Percentiles rank a stretch among this genome's conserved stretches.
Evolutionary conservation across 37 sponge, comb jelly and placozoan species (phyloP).

Genomic region (Oopsacas minuta): DNA sequence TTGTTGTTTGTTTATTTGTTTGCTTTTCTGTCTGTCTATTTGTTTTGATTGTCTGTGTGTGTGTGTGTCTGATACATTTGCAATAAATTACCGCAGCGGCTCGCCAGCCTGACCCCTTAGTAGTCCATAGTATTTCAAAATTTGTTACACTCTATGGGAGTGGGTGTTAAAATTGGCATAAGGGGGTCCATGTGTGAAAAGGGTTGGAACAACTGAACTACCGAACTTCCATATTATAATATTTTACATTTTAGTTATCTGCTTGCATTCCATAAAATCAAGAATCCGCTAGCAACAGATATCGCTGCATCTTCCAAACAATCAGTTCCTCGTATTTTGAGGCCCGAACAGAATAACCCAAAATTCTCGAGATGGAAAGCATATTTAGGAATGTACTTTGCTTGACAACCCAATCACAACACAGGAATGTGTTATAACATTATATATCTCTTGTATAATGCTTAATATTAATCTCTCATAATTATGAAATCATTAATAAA

Average conservation of each 20-base stretch:
- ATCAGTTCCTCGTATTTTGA: neutral
- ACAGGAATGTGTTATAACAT: neutral
- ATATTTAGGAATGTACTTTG: neutral
- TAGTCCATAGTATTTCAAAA: too few relatives aligned
- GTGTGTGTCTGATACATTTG: too few relatives aligned
- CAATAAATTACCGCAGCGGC: too few relatives aligned
- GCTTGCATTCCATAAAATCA: neutral
- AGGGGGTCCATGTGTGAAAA: too few relatives aligned
- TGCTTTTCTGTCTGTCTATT: too few relatives aligned
- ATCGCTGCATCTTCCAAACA: neutral
- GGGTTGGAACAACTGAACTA: too few relatives aligned
- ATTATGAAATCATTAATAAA: too few relatives aligned
- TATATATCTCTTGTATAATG: neutral
- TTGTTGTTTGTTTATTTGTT: neutral
- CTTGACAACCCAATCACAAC: neutral
- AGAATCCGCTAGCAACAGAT: neutral
- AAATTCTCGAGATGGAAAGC: conserved; percentile 16
- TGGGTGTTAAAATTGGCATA: too few relatives aligned
- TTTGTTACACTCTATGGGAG: too few relatives aligned
- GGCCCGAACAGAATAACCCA: neutral
- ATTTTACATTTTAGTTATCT: neutral
- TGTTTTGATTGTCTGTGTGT: too few relatives aligned
- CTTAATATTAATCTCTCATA: neutral
- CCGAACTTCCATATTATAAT: neutral
- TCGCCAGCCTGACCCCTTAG: too few relatives aligned